Conservation (phyloP, 2,888 invertebrate genomes). For the Prenolepis imparis region DNA sequence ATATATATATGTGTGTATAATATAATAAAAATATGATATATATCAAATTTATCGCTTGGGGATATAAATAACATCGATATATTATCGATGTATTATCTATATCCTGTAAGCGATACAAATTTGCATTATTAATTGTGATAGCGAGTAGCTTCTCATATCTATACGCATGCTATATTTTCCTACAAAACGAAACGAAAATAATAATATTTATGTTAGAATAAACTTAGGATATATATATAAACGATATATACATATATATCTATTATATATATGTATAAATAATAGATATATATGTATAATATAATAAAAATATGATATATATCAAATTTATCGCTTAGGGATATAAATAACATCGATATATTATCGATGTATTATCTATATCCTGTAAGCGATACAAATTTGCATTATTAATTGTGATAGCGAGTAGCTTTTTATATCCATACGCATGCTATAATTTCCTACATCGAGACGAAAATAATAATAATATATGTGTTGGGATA, state of each 20-base stretch:
- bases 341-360: no score
- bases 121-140: constrained; percentile 41
- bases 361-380: constrained; percentile 16
- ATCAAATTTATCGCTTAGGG: no score
- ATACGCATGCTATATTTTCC: not conserved
- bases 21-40: no score
- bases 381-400: constrained; percentile 14
- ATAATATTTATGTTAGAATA: no score
- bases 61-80: no score
- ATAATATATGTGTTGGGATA: not conserved
- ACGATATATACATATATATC: not conserved
- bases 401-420: constrained; percentile 38
- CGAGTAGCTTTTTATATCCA: not conserved
- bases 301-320: no score
- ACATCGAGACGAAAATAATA: not conserved
- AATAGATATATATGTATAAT: no score
- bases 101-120: constrained; percentile 9
- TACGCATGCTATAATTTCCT: not conserved
- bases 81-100: constrained; percentile 15
- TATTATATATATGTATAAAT: no score
- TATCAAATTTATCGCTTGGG: no score
- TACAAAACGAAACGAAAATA: not conserved
- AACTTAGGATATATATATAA: no score
- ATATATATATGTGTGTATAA: not conserved
- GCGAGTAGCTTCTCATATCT: not conserved